Evolutionary conservation across 2,888 invertebrate species (phyloP), one percentile per base, ranked within the genome.

Genomic region (Acleris cristana): DNA sequence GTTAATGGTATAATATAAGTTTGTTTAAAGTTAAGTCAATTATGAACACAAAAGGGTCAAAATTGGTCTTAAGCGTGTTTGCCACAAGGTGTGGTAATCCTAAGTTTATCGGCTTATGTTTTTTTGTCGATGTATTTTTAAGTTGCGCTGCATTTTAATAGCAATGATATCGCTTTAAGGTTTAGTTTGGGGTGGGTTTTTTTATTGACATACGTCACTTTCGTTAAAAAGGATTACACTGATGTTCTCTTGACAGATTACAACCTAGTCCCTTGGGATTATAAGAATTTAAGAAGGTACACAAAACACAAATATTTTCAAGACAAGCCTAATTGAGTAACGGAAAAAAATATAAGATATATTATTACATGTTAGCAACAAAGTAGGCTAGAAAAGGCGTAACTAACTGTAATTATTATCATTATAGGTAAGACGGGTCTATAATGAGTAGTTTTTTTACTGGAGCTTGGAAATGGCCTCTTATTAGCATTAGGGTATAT

Each of bases 31-130:
- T 65, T 69, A 69, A 69, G 69, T 65, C 69, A 69, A 69, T 69
- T 69, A 69, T 60, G 65, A 40, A 56, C 53, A 69, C 69, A 65
- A 69, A 65, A 61, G 56, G 65, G 45, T 65, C 56, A 56, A 53
- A 64, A 69, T 60, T 45, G 69, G 65, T 57, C 65, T 69, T 69
- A 64, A 23, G 30, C 52, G 45, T 65, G 60, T 69, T 65, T 69
- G 51, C 45, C 65, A 65, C 65, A 57, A 64, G 65, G 60, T 64
- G 69, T 61, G 52, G 52, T 69, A 69, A 65, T 69, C 69, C 60
- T 57, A 34, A 34, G 65, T 53, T 64, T 45, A 67, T 67, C 62
- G 57, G 65, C 23, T 58, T 64, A 65, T 44, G 57, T 19, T 65
- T 64, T 65, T 64, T 59, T 64, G 40, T 45, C 1, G 40, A 58